Conservation (phyloP, 2,797 vertebrate genomes). For the Spheniscus humboldti region DNA sequence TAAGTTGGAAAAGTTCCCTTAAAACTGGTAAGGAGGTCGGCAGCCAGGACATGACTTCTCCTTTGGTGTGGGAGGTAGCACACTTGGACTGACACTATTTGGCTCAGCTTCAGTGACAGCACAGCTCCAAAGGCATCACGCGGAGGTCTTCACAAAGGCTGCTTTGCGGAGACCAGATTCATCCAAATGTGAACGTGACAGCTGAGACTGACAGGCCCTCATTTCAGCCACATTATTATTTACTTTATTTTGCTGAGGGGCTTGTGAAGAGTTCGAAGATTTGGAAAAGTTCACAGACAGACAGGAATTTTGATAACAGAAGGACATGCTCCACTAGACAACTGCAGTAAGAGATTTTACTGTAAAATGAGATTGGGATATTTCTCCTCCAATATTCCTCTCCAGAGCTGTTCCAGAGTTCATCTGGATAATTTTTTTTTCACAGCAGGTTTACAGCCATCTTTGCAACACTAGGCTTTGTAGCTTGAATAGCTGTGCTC, state of each 20-base stretch:
- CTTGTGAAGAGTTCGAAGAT: not conserved
- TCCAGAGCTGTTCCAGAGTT: not conserved
- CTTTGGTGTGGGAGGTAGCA: not conserved
- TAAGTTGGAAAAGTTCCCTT: not conserved
- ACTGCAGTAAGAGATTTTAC: not conserved
- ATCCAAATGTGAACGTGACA: not conserved
- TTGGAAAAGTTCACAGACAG: not conserved
- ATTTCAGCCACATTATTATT: not conserved
- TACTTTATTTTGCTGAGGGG: not conserved
- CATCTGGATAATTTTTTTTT: not conserved
- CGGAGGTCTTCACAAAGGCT: accelerated
- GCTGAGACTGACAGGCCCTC: not conserved
- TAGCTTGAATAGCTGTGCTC: not conserved
- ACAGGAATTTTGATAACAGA: not conserved
- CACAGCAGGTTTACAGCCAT: not conserved
- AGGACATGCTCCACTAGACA: not conserved
- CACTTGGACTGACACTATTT: not conserved
- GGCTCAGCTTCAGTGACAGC: not conserved
- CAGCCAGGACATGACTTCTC: not conserved
- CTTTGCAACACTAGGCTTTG: not conserved
- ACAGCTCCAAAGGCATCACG: not conserved
- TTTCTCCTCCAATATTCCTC: not conserved
- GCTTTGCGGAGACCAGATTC: not conserved
- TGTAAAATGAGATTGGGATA: not conserved
- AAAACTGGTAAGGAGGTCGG: not conserved